Evolutionary conservation across 2,113 vertebrate genomes (phyloP).

Genomic region (Grus americana): DNA sequence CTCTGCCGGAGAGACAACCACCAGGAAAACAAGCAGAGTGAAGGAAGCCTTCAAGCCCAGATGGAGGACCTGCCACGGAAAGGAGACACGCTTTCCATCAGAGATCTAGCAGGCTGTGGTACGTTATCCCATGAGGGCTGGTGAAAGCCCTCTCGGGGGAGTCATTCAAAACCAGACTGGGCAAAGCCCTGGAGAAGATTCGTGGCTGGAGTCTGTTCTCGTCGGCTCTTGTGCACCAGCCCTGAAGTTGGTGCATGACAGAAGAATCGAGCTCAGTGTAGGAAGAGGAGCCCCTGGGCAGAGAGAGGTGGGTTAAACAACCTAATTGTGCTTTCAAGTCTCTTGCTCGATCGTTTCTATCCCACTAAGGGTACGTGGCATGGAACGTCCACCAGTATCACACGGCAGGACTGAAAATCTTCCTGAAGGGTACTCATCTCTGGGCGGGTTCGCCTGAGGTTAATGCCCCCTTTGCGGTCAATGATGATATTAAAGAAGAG

Average conservation of each 20-base stretch:
- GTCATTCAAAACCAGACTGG: not conserved
- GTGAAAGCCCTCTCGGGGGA: not conserved
- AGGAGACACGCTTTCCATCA: not conserved
- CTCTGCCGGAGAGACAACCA: not conserved
- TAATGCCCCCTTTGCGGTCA: not conserved
- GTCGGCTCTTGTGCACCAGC: not conserved
- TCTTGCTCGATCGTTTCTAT: not conserved
- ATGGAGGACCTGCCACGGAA: not conserved
- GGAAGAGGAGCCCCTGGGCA: not conserved
- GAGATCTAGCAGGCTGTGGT: not conserved
- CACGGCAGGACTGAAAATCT: not conserved
- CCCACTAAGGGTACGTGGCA: rapidly evolving
- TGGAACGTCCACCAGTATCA: not conserved
- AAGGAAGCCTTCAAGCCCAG: not conserved
- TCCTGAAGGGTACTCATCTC: not conserved
- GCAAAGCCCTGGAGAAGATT: not conserved
- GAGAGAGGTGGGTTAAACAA: not conserved
- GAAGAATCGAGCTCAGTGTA: not conserved
- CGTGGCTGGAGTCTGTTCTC: not conserved
- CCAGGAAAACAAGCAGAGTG: not conserved
- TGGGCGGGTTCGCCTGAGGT: not conserved
- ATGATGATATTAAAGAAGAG: not conserved
- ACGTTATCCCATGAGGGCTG: not conserved
- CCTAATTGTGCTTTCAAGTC: not conserved
- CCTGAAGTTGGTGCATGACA: not conserved